phyloP scores from a whole-genome alignment of 1,140 invertebrate genomes.

The Watersipora subatra region DNA sequence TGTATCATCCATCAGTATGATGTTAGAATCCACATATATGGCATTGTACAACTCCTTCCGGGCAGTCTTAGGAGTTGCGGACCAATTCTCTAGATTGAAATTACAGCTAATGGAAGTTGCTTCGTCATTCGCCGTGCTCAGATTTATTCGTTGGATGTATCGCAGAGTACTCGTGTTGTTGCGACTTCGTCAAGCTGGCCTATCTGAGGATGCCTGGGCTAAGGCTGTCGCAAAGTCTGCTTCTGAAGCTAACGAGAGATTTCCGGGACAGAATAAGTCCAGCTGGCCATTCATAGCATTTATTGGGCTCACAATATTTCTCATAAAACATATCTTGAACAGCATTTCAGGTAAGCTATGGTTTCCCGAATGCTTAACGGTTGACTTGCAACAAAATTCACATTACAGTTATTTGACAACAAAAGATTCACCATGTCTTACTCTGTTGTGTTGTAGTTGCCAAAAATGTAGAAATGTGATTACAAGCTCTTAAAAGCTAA shows the following conservation, averaged over 20 bases:
- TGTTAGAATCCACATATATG: conserved; percentile 89
- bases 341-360: too few relatives aligned
- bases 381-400: too few relatives aligned
- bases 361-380: too few relatives aligned
- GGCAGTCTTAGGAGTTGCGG: conserved; percentile 83
- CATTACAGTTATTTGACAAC: too few relatives aligned
- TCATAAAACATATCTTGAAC: too few relatives aligned
- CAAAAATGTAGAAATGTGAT: too few relatives aligned
- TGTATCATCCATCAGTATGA: conserved; percentile 81
- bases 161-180: conserved; percentile 56
- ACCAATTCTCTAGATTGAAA: conserved; percentile 73
- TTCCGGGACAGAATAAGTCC: conserved; percentile 20
- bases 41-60: conserved; percentile 86
- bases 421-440: too few relatives aligned
- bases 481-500: too few relatives aligned
- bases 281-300: conserved; percentile 57
- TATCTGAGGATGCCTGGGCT: conserved; percentile 33
- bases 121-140: conserved; percentile 65
- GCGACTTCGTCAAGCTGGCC: conserved; percentile 37
- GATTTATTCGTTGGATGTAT: conserved; percentile 63
- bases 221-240: conserved; percentile 5
- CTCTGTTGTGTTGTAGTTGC: too few relatives aligned
- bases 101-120: conserved; percentile 68
- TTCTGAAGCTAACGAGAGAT: conserved; percentile 9
- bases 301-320: too few relatives aligned